phyloP scores from a whole-genome alignment of 2,797 vertebrate species.

The Sebastes diploproa region DNA sequence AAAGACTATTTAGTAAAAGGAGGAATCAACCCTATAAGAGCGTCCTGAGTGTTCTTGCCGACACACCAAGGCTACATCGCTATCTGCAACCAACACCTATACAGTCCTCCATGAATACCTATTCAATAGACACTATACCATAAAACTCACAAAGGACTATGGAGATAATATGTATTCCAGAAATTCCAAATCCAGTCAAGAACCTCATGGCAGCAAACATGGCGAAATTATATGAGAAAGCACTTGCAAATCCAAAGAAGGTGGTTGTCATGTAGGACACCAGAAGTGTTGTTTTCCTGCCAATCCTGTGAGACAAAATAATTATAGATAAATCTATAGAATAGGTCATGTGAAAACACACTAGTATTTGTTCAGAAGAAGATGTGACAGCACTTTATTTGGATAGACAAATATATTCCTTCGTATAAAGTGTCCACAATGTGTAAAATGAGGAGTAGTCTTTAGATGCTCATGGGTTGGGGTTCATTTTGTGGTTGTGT shows the following conservation, averaged over 20 bases:
- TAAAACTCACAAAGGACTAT: constrained; percentile 70
- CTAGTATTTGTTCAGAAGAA: not conserved
- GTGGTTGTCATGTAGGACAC: constrained; percentile 56
- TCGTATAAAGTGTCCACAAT: not conserved
- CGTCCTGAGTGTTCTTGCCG: too few relatives aligned
- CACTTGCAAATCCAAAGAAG: constrained; percentile 66
- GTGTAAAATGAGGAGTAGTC: not conserved
- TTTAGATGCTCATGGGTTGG: not conserved
- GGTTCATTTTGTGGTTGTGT: not conserved
- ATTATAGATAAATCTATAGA: not conserved
- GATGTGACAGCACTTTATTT: not conserved
- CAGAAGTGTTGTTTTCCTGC: constrained; percentile 72
- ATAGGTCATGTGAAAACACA: not conserved
- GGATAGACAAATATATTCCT: not conserved
- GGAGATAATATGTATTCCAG: constrained; percentile 73
- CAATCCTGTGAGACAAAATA: constrained; percentile 62
- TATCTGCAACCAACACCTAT: too few relatives aligned
- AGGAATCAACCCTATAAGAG: too few relatives aligned
- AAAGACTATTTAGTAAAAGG: too few relatives aligned
- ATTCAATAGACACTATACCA: not conserved
- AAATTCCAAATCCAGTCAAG: constrained; percentile 72
- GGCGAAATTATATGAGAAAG: constrained; percentile 64
- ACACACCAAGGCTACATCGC: too few relatives aligned
- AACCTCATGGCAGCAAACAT: constrained; percentile 76
- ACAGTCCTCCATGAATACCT: too few relatives aligned